Percentiles rank a stretch among this genome's conserved stretches.
Evolutionary conservation across 2,888 invertebrate species (phyloP).

Genomic region (Chloromyia formosa): DNA sequence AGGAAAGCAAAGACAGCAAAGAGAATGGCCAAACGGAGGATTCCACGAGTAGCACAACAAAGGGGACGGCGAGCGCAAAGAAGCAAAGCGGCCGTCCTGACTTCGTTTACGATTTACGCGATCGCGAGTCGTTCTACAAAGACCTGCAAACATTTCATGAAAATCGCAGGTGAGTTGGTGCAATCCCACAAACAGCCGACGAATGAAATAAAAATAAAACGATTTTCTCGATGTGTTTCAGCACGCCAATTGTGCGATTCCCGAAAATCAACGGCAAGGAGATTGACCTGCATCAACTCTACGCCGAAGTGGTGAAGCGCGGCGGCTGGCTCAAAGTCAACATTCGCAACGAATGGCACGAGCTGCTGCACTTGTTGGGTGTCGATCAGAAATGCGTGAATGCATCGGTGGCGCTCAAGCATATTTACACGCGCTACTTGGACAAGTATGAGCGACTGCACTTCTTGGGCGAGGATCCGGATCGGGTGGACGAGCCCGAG

Average conservation of each 20-base stretch:
- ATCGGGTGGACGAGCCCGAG: conserved; percentile 76
- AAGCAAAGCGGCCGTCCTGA: conserved; percentile 36
- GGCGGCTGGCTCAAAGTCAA: conserved; percentile 98
- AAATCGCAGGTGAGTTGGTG: conserved; percentile 85
- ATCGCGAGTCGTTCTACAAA: conserved; percentile 59
- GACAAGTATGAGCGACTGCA: conserved; percentile 90
- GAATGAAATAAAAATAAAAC: too few relatives aligned
- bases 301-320: conserved; percentile 87
- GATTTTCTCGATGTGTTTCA: conserved; percentile 61
- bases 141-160: conserved; percentile 92
- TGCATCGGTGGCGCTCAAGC: conserved; percentile 84
- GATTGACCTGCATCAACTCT: conserved; percentile 91
- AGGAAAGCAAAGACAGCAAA: conserved; percentile 51
- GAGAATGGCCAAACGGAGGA: conserved; percentile 51
- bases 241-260: conserved; percentile 68
- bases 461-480: conserved; percentile 89
- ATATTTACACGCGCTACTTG: conserved; percentile 82
- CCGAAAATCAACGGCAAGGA: conserved; percentile 88
- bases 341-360: conserved; percentile 87
- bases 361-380: conserved; percentile 77
- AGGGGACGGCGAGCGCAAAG: conserved; percentile 47
- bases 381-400: conserved; percentile 88
- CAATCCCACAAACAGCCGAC: background rate
- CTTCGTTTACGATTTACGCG: conserved; percentile 46
- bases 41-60: conserved; percentile 49